Conservation (phyloP, 2,113 vertebrate genomes). For the Gymnocephalus cernua region DNA sequence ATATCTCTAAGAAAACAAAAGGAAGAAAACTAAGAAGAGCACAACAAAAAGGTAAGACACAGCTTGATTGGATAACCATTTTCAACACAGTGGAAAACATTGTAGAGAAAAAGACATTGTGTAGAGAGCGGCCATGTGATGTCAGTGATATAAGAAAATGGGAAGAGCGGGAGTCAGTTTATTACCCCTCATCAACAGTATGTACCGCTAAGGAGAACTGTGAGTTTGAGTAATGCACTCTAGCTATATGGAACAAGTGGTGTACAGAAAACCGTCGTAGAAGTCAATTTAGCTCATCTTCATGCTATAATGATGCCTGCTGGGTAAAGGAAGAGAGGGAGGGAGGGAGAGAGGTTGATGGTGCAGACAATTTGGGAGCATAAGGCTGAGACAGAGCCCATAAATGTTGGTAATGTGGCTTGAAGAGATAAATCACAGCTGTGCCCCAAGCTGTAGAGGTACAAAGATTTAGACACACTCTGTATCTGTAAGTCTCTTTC, state of each 20-base stretch:
- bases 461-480: constrained; percentile 1
- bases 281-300: constrained; percentile 24
- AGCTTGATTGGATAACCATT: no score
- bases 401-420: constrained; percentile 40
- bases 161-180: background rate
- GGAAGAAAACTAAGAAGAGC: background rate
- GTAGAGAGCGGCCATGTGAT: background rate
- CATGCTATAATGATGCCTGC: constrained; percentile 33
- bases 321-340: constrained; percentile 7
- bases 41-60: background rate
- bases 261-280: constrained; percentile 1
- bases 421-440: constrained; percentile 36
- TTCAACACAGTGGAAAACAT: no score
- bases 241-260: constrained; percentile 9
- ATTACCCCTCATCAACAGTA: constrained; percentile 1
- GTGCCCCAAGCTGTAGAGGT: background rate
- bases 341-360: background rate
- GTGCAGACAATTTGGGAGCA: constrained; percentile 13
- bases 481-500: background rate
- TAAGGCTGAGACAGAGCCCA: constrained; percentile 21
- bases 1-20: background rate
- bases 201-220: background rate
- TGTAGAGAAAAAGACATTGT: background rate
- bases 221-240: constrained; percentile 18
- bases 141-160: background rate